These are phyloP conservation scores for Ceratothoa steindachneri DNA, from an alignment of 2,888 invertebrate genomes.

Conservation along the genomic window DNA sequence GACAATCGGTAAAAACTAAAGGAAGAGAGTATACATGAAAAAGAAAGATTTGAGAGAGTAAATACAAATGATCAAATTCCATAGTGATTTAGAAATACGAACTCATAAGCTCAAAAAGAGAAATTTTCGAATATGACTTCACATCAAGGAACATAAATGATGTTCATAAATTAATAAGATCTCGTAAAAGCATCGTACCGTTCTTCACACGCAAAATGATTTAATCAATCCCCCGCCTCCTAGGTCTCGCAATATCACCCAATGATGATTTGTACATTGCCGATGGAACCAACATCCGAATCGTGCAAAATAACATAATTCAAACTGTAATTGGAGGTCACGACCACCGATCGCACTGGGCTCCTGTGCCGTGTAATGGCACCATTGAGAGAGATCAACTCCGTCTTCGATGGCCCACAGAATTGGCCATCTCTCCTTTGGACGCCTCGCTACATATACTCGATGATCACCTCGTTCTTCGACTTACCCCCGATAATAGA, in stretches of 20 bases:
- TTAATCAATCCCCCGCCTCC: no score
- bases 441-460: slow-evolving; percentile 93
- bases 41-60: no score
- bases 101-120: no score
- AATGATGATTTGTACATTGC: slow-evolving; percentile 91
- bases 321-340: slow-evolving; percentile 88
- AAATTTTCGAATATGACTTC: no score
- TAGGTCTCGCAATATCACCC: slow-evolving; percentile 72
- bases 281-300: slow-evolving; percentile 89
- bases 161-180: no score
- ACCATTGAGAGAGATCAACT: slow-evolving; percentile 61
- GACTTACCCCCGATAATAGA: slow-evolving; percentile 78
- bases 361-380: slow-evolving; percentile 86
- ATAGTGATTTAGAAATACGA: no score
- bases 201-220: no score
- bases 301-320: slow-evolving; percentile 86
- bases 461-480: slow-evolving; percentile 86
- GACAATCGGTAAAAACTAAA: no score
- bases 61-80: no score
- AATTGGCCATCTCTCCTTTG: slow-evolving; percentile 84
- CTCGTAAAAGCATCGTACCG: no score
- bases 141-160: no score
- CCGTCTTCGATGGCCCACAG: slow-evolving; percentile 95
- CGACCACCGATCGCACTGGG: slow-evolving; percentile 87
- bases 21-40: no score